phyloP scores from a whole-genome alignment of 2,888 invertebrate species.

The Microctonus brassicae region DNA sequence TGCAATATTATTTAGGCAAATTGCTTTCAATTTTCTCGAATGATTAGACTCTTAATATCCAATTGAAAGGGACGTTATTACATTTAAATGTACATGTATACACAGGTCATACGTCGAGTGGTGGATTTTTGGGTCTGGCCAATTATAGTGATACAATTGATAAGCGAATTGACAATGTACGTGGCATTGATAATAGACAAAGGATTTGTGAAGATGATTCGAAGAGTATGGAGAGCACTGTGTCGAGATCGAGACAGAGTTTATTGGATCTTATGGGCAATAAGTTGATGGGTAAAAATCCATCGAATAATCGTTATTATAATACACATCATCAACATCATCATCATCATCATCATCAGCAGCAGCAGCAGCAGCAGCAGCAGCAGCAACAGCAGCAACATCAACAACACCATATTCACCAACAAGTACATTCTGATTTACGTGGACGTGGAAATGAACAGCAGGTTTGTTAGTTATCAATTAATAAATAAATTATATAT shows the following conservation, averaged over 20 bases:
- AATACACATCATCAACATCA: conserved; percentile 64
- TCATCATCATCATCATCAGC: conserved; percentile 51
- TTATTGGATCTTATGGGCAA: conserved; percentile 66
- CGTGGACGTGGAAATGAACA: conserved; percentile 23
- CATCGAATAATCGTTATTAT: conserved; percentile 65
- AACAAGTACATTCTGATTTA: no score
- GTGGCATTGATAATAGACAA: conserved; percentile 1
- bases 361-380: conserved; percentile 40
- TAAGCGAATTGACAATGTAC: conserved; percentile 19
- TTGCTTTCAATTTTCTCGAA: conserved; percentile 7
- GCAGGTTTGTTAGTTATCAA: conserved; percentile 15
- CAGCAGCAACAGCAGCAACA: conserved; percentile 64
- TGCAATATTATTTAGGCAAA: conserved; percentile 20
- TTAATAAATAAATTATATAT: background rate
- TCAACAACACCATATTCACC: conserved; percentile 4
- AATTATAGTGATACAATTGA: conserved; percentile 10
- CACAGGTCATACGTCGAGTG: conserved; percentile 20
- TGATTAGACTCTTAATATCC: conserved; percentile 24
- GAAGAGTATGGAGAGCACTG: conserved; percentile 65
- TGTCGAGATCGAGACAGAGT: conserved; percentile 63
- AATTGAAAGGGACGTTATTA: background rate
- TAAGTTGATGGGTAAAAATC: conserved; percentile 65
- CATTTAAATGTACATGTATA: background rate
- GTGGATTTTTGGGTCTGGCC: conserved; percentile 21
- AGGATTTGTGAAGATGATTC: conserved; percentile 57